phyloP scores from a whole-genome alignment of 2,113 vertebrate genomes.

The Myiozetetes cayanensis region DNA sequence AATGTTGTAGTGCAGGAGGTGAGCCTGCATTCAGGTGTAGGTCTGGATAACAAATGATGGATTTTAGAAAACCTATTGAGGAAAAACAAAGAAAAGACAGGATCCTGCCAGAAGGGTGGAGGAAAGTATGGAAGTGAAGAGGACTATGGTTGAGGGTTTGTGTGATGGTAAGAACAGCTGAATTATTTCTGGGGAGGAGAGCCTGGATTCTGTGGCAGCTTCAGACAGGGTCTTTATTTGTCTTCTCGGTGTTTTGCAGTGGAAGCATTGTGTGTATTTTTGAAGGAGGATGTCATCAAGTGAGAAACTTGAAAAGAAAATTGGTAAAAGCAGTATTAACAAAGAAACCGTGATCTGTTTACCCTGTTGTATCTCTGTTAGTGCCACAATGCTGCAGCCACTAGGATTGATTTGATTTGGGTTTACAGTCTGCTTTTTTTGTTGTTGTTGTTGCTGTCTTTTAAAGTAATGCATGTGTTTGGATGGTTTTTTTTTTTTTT shows the following conservation, averaged over 20 bases:
- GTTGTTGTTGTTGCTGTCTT: neutral
- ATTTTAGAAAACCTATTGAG: neutral
- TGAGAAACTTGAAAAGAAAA: neutral
- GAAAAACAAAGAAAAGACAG: neutral
- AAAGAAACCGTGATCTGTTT: neutral
- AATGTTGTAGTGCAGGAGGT: neutral
- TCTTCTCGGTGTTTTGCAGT: neutral
- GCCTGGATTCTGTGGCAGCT: neutral
- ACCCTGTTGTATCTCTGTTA: neutral
- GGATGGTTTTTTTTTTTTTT: neutral
- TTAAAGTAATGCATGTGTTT: neutral
- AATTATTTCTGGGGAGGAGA: neutral
- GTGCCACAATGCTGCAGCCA: neutral
- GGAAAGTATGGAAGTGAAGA: neutral
- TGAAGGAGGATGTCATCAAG: neutral
- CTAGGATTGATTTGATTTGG: neutral
- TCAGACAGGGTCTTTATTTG: neutral
- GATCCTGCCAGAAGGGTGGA: neutral
- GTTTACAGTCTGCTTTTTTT: neutral
- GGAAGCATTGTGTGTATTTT: neutral
- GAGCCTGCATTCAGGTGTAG: neutral
- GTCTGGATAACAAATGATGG: neutral
- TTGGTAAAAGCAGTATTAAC: neutral
- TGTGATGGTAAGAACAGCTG: neutral
- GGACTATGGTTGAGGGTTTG: neutral